phyloP scores from a whole-genome alignment of 2,797 vertebrate genomes.

The Limnodromus scolopaceus region DNA sequence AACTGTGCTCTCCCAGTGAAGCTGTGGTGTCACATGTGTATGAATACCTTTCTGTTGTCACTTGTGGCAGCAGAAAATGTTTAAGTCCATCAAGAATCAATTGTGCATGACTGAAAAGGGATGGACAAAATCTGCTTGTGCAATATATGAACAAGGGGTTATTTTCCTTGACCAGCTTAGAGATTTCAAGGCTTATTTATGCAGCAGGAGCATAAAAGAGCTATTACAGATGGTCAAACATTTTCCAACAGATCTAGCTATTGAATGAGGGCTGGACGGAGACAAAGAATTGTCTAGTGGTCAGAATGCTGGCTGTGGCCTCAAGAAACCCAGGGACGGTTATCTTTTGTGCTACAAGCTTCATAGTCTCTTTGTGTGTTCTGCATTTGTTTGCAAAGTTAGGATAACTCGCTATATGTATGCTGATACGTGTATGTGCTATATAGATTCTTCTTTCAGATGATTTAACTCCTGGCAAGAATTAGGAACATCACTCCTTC shows the following conservation, averaged over 20 bases:
- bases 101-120: slow-evolving; percentile 17
- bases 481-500: background rate
- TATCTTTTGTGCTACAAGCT: slow-evolving; percentile 12
- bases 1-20: background rate
- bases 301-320: slow-evolving; percentile 28
- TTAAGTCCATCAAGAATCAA: background rate
- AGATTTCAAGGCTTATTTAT: slow-evolving; percentile 54
- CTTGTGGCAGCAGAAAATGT: background rate
- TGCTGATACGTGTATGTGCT: background rate
- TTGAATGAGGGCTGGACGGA: background rate
- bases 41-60: background rate
- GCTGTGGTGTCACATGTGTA: background rate
- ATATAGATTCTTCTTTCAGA: background rate
- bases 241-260: slow-evolving; percentile 46
- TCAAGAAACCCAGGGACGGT: slow-evolving; percentile 34
- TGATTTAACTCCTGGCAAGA: slow-evolving; percentile 14
- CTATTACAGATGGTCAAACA: slow-evolving; percentile 52
- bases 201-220: slow-evolving; percentile 31
- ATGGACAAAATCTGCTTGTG: slow-evolving; percentile 34
- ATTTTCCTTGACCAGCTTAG: slow-evolving; percentile 38
- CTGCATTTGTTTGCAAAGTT: background rate
- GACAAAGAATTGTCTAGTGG: slow-evolving; percentile 44
- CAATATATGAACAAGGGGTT: slow-evolving; percentile 1
- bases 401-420: background rate
- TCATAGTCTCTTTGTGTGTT: background rate